Conservation (phyloP, 2,113 vertebrate species). For the Dascyllus trimaculatus region DNA sequence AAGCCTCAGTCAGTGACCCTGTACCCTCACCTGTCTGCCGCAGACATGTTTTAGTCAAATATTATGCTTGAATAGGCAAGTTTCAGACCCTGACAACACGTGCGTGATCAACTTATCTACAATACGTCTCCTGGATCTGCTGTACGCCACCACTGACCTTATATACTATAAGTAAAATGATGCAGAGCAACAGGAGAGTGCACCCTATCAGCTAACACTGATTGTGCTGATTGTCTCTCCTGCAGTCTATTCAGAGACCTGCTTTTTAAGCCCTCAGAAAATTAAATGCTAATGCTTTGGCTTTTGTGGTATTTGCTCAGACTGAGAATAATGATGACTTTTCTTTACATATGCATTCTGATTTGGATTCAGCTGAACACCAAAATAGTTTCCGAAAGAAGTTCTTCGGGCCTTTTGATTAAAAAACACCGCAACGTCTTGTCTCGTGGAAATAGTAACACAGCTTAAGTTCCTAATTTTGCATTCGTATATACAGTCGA, state of each 20-base stretch:
- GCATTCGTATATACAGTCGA: background rate
- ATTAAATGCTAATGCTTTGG: slow-evolving; percentile 13
- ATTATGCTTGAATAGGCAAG: background rate
- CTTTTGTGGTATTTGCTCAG: slow-evolving; percentile 11
- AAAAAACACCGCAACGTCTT: background rate
- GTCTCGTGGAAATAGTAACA: background rate
- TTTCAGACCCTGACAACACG: background rate
- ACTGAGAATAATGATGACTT: slow-evolving; percentile 2
- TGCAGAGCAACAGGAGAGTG: slow-evolving; percentile 1
- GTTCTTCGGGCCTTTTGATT: slow-evolving; percentile 14
- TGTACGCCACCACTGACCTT: background rate
- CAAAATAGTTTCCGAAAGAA: background rate
- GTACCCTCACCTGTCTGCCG: background rate
- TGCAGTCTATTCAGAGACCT: background rate
- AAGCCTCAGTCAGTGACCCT: slow-evolving; percentile 8
- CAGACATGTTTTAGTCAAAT: background rate
- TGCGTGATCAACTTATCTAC: background rate
- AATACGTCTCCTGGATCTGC: background rate
- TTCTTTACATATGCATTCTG: background rate
- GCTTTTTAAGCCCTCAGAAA: background rate
- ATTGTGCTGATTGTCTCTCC: slow-evolving; percentile 6
- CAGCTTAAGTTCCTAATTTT: background rate
- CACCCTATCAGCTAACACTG: slow-evolving; percentile 5
- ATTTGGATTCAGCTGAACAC: slow-evolving; percentile 21
- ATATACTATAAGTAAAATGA: background rate